Percentiles rank a stretch among this genome's conserved stretches.
Conservation (phyloP, 2,888 invertebrate genomes). For the Subacronicta megacephala region DNA sequence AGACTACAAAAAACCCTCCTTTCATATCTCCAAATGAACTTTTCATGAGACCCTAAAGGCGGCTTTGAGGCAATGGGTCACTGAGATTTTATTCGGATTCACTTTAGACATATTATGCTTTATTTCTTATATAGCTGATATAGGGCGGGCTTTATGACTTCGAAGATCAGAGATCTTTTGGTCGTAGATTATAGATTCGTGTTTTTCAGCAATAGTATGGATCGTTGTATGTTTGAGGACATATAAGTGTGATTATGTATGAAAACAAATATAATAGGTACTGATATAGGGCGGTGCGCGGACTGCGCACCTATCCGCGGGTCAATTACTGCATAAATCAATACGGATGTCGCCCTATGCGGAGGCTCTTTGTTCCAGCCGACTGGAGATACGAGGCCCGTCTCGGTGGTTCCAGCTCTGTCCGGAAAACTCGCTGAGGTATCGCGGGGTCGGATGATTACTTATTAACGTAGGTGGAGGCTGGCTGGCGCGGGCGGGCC, state of each 20-base stretch:
- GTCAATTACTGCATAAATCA: slow-evolving; percentile 87
- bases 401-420: slow-evolving; percentile 84
- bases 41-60: slow-evolving; percentile 66
- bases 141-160: slow-evolving; percentile 33
- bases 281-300: slow-evolving; percentile 74
- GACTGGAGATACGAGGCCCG: slow-evolving; percentile 84
- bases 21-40: slow-evolving; percentile 72
- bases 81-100: slow-evolving; percentile 53
- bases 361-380: slow-evolving; percentile 85
- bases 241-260: slow-evolving; percentile 61
- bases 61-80: slow-evolving; percentile 72
- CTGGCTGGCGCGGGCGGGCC: slow-evolving; percentile 87
- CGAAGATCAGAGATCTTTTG: slow-evolving; percentile 5
- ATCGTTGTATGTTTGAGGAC: slow-evolving; percentile 38
- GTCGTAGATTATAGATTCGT: neutral
- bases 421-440: slow-evolving; percentile 88
- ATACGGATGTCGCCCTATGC: slow-evolving; percentile 83
- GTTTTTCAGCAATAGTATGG: slow-evolving; percentile 2
- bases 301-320: slow-evolving; percentile 81
- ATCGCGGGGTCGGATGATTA: slow-evolving; percentile 89
- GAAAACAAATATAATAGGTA: slow-evolving; percentile 74
- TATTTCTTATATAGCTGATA: slow-evolving; percentile 20
- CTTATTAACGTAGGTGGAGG: slow-evolving; percentile 90
- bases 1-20: slow-evolving; percentile 65
- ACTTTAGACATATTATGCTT: slow-evolving; percentile 21